Percentiles rank a stretch among this genome's conserved stretches.
phyloP scores from a whole-genome alignment of 2,888 invertebrate species.

The Watsonalla cultraria region DNA sequence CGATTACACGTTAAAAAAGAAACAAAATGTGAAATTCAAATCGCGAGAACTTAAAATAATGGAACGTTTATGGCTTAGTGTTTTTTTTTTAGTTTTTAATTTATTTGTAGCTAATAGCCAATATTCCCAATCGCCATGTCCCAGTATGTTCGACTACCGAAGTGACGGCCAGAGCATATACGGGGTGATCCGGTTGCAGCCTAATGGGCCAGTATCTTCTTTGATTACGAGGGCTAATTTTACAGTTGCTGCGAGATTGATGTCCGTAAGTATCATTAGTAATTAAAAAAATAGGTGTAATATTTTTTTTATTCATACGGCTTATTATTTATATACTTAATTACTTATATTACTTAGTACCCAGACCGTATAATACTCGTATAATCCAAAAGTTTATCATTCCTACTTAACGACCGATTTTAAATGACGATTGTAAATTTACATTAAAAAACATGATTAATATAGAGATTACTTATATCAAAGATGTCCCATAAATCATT shows the following conservation, averaged over 20 bases:
- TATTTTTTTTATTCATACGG: neutral
- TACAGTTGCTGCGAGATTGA: conserved; percentile 42
- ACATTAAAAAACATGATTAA: too few relatives aligned
- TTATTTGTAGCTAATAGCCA: conserved; percentile 32
- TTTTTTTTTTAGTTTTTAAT: conserved; percentile 29
- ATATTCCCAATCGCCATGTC: conserved; percentile 49
- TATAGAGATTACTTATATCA: too few relatives aligned
- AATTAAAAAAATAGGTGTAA: too few relatives aligned
- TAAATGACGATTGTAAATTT: too few relatives aligned
- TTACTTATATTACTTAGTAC: too few relatives aligned
- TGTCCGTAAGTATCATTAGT: conserved; percentile 36
- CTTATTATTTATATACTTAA: neutral
- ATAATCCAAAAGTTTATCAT: too few relatives aligned
- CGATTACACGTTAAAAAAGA: conserved; percentile 27
- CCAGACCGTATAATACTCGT: too few relatives aligned
- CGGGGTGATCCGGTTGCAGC: conserved; percentile 42
- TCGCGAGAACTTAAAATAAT: conserved; percentile 16
- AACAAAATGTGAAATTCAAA: conserved; percentile 17
- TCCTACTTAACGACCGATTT: too few relatives aligned
- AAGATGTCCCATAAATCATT: too few relatives aligned
- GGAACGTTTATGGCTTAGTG: conserved; percentile 12
- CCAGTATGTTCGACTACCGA: conserved; percentile 48
- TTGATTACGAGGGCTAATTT: conserved; percentile 43
- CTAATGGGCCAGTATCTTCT: conserved; percentile 32
- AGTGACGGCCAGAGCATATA: conserved; percentile 38